These are phyloP conservation scores for Oreochromis aureus DNA, from an alignment of 2,113 vertebrate species.

Conservation along the genomic window DNA sequence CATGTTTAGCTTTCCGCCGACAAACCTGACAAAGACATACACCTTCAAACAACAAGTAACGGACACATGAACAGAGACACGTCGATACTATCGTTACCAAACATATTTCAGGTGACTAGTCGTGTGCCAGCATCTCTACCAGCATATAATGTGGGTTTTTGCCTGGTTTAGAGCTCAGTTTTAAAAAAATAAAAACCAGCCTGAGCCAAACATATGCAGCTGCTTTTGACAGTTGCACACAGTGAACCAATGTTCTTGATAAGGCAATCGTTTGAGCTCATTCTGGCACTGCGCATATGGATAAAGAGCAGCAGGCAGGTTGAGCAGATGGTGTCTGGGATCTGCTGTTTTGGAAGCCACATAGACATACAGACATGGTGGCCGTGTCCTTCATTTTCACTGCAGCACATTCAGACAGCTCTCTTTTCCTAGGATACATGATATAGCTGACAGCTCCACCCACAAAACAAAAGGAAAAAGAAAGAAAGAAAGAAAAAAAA, in stretches of 20 bases:
- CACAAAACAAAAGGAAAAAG: background rate
- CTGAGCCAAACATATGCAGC: background rate
- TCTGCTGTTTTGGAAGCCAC: conserved; percentile 8
- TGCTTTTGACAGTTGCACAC: background rate
- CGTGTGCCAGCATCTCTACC: background rate
- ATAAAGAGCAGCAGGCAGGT: conserved; percentile 10
- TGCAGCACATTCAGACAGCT: background rate
- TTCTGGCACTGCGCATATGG: background rate
- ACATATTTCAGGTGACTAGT: background rate
- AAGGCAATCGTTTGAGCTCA: background rate
- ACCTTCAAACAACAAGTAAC: background rate
- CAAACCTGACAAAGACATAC: conserved; percentile 75
- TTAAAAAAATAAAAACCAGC: rapidly evolving
- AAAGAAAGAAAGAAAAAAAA: background rate
- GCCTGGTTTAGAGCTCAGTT: background rate
- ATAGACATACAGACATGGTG: background rate
- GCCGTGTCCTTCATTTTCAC: background rate
- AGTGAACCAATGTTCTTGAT: background rate
- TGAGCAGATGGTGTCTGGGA: conserved; percentile 41
- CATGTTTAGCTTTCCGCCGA: conserved; percentile 88
- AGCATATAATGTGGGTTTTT: background rate
- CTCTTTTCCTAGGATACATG: background rate
- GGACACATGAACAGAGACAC: background rate
- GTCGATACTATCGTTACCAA: background rate
- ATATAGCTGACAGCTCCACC: background rate